Percentiles rank a stretch among this genome's conserved stretches.
phyloP scores from a whole-genome alignment of 53 echinoderm and acorn worm genomes.

The Stichopus horrens region DNA sequence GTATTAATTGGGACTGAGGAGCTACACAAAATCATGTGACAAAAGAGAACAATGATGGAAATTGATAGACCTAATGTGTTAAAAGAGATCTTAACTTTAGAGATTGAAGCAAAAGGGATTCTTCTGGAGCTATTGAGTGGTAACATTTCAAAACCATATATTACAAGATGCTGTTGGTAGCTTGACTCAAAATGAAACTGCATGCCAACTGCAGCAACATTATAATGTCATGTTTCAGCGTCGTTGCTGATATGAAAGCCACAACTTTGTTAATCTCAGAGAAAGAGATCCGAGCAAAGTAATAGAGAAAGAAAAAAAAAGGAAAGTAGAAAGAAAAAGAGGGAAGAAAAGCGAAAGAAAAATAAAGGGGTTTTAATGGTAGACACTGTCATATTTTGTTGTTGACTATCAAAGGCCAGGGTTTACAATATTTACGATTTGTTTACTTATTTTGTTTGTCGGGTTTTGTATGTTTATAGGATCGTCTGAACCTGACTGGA shows the following conservation, averaged over 20 bases:
- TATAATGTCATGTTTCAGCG: too few relatives aligned
- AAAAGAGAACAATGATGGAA: too few relatives aligned
- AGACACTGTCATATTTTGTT: conserved; percentile 47
- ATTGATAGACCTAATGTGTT: too few relatives aligned
- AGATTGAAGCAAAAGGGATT: too few relatives aligned
- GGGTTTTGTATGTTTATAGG: conserved; percentile 43
- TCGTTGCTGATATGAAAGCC: background rate
- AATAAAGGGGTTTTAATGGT: background rate
- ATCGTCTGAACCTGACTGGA: conserved; percentile 21
- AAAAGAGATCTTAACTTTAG: too few relatives aligned
- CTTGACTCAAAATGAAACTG: too few relatives aligned
- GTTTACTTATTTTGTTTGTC: conserved; percentile 39
- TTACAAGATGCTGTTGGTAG: too few relatives aligned
- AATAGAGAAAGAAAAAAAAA: background rate
- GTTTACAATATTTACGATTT: conserved; percentile 46
- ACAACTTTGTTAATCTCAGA: background rate
- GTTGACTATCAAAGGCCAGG: conserved; percentile 42
- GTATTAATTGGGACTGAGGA: too few relatives aligned
- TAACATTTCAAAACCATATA: too few relatives aligned
- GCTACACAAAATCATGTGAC: too few relatives aligned
- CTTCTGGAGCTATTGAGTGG: too few relatives aligned
- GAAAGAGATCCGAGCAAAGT: background rate
- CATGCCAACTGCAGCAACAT: too few relatives aligned
- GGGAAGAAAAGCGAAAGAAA: background rate
- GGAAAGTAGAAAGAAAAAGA: background rate